Percentiles rank a stretch among this genome's conserved stretches.
These are phyloP conservation scores for Enteromius fasciolatus DNA, from an alignment of 2,797 vertebrate genomes.

Conservation along the genomic window DNA sequence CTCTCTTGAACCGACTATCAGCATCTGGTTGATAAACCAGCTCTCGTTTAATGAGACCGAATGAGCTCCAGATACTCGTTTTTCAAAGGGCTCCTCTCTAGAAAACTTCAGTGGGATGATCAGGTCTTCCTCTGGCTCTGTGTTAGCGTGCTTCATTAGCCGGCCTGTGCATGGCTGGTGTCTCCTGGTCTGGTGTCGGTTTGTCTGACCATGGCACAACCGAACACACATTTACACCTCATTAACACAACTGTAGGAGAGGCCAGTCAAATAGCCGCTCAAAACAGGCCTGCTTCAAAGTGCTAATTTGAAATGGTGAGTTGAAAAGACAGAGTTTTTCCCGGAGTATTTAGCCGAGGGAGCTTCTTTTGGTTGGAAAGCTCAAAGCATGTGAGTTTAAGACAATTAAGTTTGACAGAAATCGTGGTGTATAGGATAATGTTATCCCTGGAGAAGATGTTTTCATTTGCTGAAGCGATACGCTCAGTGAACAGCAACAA, in stretches of 20 bases:
- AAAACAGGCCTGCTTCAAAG: not conserved
- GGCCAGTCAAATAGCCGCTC: not conserved
- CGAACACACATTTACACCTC: constrained; percentile 48
- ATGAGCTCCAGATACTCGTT: not conserved
- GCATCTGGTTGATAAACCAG: constrained; percentile 2
- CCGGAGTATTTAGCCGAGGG: not conserved
- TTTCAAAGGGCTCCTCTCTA: constrained; percentile 16
- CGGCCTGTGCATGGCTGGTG: constrained; percentile 4
- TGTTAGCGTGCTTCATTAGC: constrained; percentile 27
- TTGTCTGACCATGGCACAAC: constrained; percentile 27
- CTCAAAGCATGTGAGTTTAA: constrained; percentile 13
- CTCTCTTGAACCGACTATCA: not conserved
- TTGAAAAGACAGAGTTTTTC: not conserved
- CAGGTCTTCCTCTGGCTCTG: not conserved
- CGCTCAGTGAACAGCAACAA: constrained; percentile 50
- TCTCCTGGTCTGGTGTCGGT: constrained; percentile 35
- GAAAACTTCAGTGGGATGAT: not conserved
- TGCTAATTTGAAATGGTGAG: not conserved
- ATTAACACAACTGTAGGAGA: constrained; percentile 30
- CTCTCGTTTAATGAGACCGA: constrained; percentile 12
- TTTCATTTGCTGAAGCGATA: constrained; percentile 54
- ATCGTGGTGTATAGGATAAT: constrained; percentile 37
- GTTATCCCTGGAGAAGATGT: constrained; percentile 45
- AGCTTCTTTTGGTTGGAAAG: constrained; percentile 19
- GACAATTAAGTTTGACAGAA: constrained; percentile 22